Evolutionary conservation across 2,113 vertebrate species (phyloP), one percentile per base, ranked within the genome.

Genomic region (Psephotus haematonotus): DNA sequence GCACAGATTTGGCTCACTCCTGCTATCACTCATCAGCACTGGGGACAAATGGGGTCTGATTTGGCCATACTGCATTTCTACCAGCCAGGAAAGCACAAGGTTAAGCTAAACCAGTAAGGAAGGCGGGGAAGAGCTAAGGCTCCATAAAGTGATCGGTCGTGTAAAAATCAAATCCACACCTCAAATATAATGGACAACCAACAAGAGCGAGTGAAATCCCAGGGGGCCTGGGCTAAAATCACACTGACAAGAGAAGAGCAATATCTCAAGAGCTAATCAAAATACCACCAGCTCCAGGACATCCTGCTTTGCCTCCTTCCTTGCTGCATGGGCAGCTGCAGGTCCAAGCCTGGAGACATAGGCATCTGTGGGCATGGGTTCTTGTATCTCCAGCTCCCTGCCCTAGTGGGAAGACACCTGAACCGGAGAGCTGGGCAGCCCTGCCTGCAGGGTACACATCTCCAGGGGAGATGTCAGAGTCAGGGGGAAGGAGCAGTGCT

Each of bases 151-250:
- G 47, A 90, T 79, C 92, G 49, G 1, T 91, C 59, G 53, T 4
- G 13, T 59, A 79, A 92, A 96, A 88, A 78, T 69, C 93, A 87
- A 86, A 87, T 72, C 59, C 83, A 79, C 35, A 69, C 44, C 37
- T 82, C 49, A 94, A 84, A 88, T 53, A 20, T 25, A 79, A 71
- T 44, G 70, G 71, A 68, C 39, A 79, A 50, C 25, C 35, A 50
- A 17, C 55, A 90, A 90, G 1, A 13, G 44, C 8, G 44, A 79
- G 28, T 41, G 22, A 94, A 89, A 71, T 78, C 52, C 57, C 52
- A 29, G 37, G 86, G 53, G 29, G 13, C 7, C 39, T 52, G 35
- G 35, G 69, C 79, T 88, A 84, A 86, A 90, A 89, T 80, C 52
- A 59, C 31, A 33, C n/a, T 62, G 43, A 28, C 53, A 77, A 71